Base-by-base conservation (phyloP, 2,113 vertebrate species). In the Paracanthobrama guichenoti region DNA sequence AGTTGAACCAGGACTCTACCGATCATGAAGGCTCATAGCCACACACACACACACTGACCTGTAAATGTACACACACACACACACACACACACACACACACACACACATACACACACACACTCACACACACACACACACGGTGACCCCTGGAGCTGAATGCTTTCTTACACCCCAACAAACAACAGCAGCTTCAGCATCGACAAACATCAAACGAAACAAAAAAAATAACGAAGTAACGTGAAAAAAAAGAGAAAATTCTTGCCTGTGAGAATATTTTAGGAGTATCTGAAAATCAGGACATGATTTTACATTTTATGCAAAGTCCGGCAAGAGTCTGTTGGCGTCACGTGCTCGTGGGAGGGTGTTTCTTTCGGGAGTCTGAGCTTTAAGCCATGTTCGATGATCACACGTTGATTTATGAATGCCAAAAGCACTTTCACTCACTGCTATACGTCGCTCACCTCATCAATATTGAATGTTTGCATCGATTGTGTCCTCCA, bases 241-340 rank as follows among this genome's bases (percentile, higher is more conserved):
- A 83, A 86, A 57, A 26, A 79, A 67, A 86, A 18, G 79, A 83
- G 44, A 81, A 79, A 94, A 93, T 92, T 94, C 93, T 94, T 95
- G 95, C 94, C 95, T 94, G 91, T 95, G 91, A 26, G 94, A 92
- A 89, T 91, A 92, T 95, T 95, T 95, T 93, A 94, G 92, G 89
- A 74, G 87, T 89, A 88, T 88, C 84, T 93, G 92, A 92, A 94
- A 95, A 95, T 93, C 92, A 90, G 94, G 94, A 96, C 93, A 95
- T 94, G 93, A 95, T 93, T 92, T 95, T 93, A 95, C 93, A 96
- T 95, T 96, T 96, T 95, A 95, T 95, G 95, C 95, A 96, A 97
- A 95, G 93, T 95, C 95, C 91, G 95, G 93, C 92, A 94, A 93
- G 91, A 92, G 76, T 53, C n/a, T 53, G 84, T 71, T 42, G 0